Percentiles rank a stretch among this genome's conserved stretches.
These are phyloP conservation scores for Boloria selene DNA, from an alignment of 2,888 invertebrate species.

Conservation along the genomic window DNA sequence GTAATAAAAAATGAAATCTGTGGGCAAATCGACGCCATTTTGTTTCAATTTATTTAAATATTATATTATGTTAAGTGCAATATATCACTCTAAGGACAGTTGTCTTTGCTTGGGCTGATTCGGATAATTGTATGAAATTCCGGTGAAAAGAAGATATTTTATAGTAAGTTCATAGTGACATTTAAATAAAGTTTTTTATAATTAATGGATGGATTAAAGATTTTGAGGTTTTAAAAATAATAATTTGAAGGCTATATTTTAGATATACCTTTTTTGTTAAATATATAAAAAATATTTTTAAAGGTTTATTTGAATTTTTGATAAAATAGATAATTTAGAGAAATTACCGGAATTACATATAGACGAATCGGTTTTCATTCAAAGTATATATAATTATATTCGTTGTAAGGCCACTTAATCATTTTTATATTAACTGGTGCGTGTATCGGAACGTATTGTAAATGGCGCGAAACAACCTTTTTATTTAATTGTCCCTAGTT, in stretches of 20 bases:
- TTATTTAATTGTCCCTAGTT: not conserved
- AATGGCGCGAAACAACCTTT: slow-evolving; percentile 25
- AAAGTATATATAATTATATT: slow-evolving; percentile 21
- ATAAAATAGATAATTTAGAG: not conserved
- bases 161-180: no score
- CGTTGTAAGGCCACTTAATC: slow-evolving; percentile 14
- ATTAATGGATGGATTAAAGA: no score
- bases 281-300: no score
- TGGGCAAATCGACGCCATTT: no score
- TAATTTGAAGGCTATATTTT: no score
- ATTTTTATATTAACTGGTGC: slow-evolving; percentile 12
- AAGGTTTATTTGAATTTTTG: no score
- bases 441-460: slow-evolving; percentile 12
- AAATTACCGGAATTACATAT: slow-evolving; percentile 15
- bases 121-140: slow-evolving; percentile 10
- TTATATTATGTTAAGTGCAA: slow-evolving; percentile 12
- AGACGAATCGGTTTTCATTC: slow-evolving; percentile 9
- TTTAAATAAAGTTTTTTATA: no score
- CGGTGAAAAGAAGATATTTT: not conserved
- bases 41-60: slow-evolving; percentile 6
- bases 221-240: no score
- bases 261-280: no score
- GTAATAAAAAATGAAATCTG: no score
- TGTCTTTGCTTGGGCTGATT: slow-evolving; percentile 9
- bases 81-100: not conserved